These are phyloP conservation scores for Phalangium opilio DNA, from an alignment of 2,888 invertebrate genomes.

Conservation along the genomic window DNA sequence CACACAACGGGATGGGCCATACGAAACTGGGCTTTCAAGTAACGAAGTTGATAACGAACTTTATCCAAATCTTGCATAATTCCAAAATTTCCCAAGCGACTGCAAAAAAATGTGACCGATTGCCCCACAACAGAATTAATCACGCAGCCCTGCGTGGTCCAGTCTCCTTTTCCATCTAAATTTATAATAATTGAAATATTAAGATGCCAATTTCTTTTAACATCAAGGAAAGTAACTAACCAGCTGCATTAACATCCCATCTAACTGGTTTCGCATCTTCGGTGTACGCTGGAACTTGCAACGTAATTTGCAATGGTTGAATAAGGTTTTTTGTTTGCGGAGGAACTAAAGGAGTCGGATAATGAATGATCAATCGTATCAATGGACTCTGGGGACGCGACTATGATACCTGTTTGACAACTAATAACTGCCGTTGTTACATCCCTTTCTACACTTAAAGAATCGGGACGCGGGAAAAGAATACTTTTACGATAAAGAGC, in stretches of 20 bases:
- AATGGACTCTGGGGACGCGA: too few species aligned
- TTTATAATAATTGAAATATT: background rate
- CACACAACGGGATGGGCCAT: slow-evolving; percentile 65
- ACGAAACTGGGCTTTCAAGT: slow-evolving; percentile 52
- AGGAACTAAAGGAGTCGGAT: too few species aligned
- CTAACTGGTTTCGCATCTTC: slow-evolving; percentile 44
- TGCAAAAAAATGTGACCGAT: slow-evolving; percentile 60
- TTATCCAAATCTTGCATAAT: slow-evolving; percentile 41
- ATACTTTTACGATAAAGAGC: slow-evolving; percentile 56
- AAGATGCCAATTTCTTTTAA: background rate
- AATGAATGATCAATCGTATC: too few species aligned
- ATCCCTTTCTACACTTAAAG: slow-evolving; percentile 37
- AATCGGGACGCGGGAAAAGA: slow-evolving; percentile 46
- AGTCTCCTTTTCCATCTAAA: slow-evolving; percentile 39
- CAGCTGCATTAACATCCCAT: slow-evolving; percentile 53
- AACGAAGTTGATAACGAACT: slow-evolving; percentile 2
- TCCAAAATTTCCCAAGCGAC: slow-evolving; percentile 64
- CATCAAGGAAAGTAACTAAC: slow-evolving; percentile 21
- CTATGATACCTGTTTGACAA: slow-evolving; percentile 6
- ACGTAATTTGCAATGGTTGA: slow-evolving; percentile 53
- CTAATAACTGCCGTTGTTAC: slow-evolving; percentile 60
- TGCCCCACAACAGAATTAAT: slow-evolving; percentile 44
- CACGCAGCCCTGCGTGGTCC: slow-evolving; percentile 54
- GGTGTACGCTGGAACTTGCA: slow-evolving; percentile 30
- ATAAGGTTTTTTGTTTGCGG: slow-evolving; percentile 29